phyloP scores from a whole-genome alignment of 2,888 invertebrate species.

The Bursaphelenchus okinawaensis region DNA sequence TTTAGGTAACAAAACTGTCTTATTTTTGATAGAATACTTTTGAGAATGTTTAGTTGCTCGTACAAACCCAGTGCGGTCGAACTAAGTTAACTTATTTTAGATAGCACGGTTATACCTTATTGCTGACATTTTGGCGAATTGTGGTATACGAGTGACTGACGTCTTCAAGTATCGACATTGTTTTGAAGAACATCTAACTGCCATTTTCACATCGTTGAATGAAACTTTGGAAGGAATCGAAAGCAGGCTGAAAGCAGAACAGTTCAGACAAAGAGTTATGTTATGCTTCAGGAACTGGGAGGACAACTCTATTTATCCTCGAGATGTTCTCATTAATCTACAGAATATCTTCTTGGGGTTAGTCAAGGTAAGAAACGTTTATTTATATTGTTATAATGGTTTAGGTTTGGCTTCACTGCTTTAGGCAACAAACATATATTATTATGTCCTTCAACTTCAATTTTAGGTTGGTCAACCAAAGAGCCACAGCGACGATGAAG shows the following conservation, averaged over 20 bases:
- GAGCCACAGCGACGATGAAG: constrained; percentile 5
- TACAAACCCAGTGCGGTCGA: not conserved
- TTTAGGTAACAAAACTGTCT: not conserved
- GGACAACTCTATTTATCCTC: constrained; percentile 91
- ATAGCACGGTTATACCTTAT: constrained; percentile 76
- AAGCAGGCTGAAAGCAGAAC: constrained; percentile 85
- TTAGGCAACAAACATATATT: constrained; percentile 12
- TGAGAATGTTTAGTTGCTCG: not conserved
- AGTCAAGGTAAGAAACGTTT: constrained; percentile 21
- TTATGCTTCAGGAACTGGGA: constrained; percentile 84
- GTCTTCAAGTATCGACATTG: constrained; percentile 75
- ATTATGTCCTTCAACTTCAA: too few species aligned
- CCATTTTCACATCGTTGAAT: constrained; percentile 73
- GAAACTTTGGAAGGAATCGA: constrained; percentile 72
- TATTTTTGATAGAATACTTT: constrained; percentile 7
- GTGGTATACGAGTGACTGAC: constrained; percentile 80
- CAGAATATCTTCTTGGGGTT: constrained; percentile 86
- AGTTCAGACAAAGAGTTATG: constrained; percentile 79
- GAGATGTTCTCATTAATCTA: constrained; percentile 78
- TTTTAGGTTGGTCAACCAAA: too few species aligned
- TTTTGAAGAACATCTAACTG: constrained; percentile 57
- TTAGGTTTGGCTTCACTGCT: not conserved
- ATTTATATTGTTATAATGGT: not conserved
- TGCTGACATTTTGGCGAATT: constrained; percentile 93
- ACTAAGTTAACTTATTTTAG: constrained; percentile 26